These are phyloP conservation scores for Papilio demoleus DNA, from an alignment of 2,888 invertebrate genomes.

Conservation along the genomic window DNA sequence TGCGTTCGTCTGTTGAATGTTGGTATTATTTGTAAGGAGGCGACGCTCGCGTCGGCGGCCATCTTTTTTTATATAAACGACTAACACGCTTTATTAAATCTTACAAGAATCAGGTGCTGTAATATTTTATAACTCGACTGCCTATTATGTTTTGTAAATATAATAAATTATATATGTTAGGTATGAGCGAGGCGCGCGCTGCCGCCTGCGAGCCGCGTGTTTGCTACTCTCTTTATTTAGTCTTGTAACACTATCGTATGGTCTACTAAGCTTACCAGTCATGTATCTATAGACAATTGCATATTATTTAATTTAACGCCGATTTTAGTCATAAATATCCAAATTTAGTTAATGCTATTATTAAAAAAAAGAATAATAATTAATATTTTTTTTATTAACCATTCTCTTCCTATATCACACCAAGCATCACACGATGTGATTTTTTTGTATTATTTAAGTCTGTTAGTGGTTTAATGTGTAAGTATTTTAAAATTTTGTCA, in stretches of 20 bases:
- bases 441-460: constrained; percentile 66
- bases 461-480: constrained; percentile 59
- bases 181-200: constrained; percentile 69
- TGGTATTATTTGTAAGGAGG: constrained; percentile 51
- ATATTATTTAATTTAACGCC: constrained; percentile 79
- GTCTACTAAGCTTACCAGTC: constrained; percentile 82
- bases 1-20: constrained; percentile 63
- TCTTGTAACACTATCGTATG: constrained; percentile 77
- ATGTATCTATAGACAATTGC: constrained; percentile 80
- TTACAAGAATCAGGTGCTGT: constrained; percentile 69
- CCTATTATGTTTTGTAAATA: constrained; percentile 79
- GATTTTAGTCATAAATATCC: constrained; percentile 83
- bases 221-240: constrained; percentile 75
- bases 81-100: constrained; percentile 72
- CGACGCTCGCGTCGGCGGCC: constrained; percentile 49
- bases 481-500: constrained; percentile 57
- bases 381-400: constrained; percentile 58
- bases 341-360: constrained; percentile 82
- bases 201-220: constrained; percentile 73
- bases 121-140: constrained; percentile 64
- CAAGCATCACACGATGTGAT: constrained; percentile 76
- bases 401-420: constrained; percentile 68
- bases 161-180: constrained; percentile 68
- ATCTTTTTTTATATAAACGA: constrained; percentile 62
- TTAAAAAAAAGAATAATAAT: constrained; percentile 59